phyloP scores from a whole-genome alignment of 2,888 invertebrate genomes.

The Drymonia ruficornis region DNA sequence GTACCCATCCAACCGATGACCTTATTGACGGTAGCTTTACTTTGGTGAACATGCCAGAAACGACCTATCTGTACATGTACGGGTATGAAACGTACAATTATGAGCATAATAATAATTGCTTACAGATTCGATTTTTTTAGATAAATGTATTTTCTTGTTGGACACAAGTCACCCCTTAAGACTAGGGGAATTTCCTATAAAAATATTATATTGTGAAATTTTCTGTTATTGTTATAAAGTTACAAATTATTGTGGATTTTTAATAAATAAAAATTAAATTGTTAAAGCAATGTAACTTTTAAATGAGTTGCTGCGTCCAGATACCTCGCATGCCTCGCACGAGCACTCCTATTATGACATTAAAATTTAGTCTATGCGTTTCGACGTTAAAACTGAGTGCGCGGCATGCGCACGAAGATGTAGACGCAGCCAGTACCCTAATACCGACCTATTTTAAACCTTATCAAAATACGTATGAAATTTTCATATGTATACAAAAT shows the following conservation, averaged over 20 bases:
- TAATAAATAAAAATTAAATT: no score
- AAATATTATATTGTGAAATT: neutral
- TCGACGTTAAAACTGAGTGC: no score
- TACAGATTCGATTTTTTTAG: slow-evolving; percentile 14
- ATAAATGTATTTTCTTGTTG: neutral
- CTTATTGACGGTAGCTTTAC: neutral
- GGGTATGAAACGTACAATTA: slow-evolving; percentile 34
- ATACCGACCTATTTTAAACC: no score
- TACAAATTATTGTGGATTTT: neutral
- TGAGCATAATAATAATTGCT: slow-evolving; percentile 25
- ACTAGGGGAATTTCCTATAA: neutral
- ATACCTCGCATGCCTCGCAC: no score
- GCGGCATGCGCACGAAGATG: no score
- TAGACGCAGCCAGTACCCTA: no score
- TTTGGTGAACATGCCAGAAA: neutral
- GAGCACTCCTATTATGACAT: no score
- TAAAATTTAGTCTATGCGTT: no score
- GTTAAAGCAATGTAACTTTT: no score
- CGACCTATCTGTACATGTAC: slow-evolving; percentile 16
- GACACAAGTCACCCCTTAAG: neutral
- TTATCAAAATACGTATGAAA: no score
- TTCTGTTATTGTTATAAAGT: neutral
- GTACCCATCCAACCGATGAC: neutral
- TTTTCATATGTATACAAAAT: no score
- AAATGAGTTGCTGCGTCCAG: no score